Base-by-base conservation (phyloP, 2,888 invertebrate genomes). In the Nebria brevicollis region DNA sequence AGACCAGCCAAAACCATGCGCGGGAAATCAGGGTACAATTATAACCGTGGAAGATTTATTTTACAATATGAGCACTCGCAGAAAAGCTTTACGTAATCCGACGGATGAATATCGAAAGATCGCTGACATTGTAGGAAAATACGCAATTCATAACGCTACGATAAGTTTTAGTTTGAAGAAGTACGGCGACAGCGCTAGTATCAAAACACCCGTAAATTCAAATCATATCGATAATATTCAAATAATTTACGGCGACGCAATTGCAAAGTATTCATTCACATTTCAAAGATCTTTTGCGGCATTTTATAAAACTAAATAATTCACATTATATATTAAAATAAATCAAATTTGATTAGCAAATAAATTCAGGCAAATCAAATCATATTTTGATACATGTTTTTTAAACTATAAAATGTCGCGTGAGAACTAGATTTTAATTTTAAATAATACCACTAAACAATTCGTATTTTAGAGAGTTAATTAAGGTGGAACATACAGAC, bases 31-130 rank as follows among this genome's bases (percentile, higher is more conserved):
- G 86, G 97, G 97, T 0, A 97, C 97, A 0, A 94, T 93, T 84
- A 95, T 97, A 77, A 93, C 94, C 66, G 96, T 97, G 0, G 98
- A 99, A 89, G 98, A 99, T 90, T 89, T 99, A 13, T 99, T 99
- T 89, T 98, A 97, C 88, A 98, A 98, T 87, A 94, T 98, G 86
- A 91, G 94, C 70, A 96, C 96, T 2, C 90, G 98, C 15, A 93
- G 94, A 86, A 95, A 94, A 88, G 95, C 97, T 0, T 89, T 99
- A 0, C 93, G 94, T 83, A 96, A 94, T 86, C 91, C 94, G 0
- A 91, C 93, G 0, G 98, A 98, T 84, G 98, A 99, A 87, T 95
- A 95, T 87, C 91, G 93, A 26, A 94, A 94, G 87, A 94, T 98
- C 66, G 92, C 93, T 82, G 96, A 97, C 82, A 94, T 97, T 42